Base-by-base conservation (phyloP, 2,888 invertebrate genomes). In the Synergus laeviventris region DNA sequence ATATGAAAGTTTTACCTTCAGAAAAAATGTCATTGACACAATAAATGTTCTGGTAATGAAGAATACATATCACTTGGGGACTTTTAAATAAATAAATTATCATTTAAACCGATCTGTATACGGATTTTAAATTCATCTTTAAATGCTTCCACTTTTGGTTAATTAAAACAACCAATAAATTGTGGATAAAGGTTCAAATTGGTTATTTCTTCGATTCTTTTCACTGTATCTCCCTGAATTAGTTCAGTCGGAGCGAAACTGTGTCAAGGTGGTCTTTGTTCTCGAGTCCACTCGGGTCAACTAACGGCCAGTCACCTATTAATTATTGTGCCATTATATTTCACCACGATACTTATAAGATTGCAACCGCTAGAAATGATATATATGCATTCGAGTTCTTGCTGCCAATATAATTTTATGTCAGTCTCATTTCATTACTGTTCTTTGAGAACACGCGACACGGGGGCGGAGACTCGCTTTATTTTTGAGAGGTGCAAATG, bases 231-330 rank as follows among this genome's bases (percentile, higher is more conserved):
- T 21, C 56, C 56, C 56, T 56, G 56, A 62, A 66, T 66, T 66
- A 66, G 66, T 42, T 66, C 66, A 45, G 42, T 45, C 45, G 45
- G 21, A 66, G 66, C 31, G 45, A 66, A 66, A 66, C 21, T 16
- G 16, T 66, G 45, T 66, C 42, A 66, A 66, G 66, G 42, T 66
- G 45, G 66, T 45, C 66, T 66, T 66, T 66, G 66, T 66, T 66
- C 66, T 24, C 45, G 45, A 45, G 31, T 45, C 45, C 45, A 24
- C 8, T 45, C 66, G 66, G 66, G 45, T 66, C 66, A 66, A 66
- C 66, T 66, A 45, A 66, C 66, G 66, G 66, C 45, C 45, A 66
- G 45, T 66, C 45, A 66, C 66, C 66, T 66, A 66, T 66, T 66
- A 66, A 66, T 66, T 66, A 66, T 66, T 66, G 24, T 42, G 21